Evolutionary conservation across 2,797 vertebrate species (phyloP).

Genomic region (Toxotes lorentzi): DNA sequence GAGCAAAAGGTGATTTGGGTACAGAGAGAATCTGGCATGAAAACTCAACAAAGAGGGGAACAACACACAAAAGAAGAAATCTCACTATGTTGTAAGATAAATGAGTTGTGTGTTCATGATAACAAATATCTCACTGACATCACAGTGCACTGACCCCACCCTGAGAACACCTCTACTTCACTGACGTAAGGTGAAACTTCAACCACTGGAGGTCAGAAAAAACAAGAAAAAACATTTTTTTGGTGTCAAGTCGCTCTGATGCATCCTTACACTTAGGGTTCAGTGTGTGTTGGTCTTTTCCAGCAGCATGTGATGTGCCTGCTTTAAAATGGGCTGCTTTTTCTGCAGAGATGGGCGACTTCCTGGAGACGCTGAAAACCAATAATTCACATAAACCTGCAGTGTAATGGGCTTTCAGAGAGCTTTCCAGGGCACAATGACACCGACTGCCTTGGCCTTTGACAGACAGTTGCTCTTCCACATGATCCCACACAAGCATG

Average conservation of each 20-base stretch:
- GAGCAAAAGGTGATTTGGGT: not conserved
- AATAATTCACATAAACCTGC: slow-evolving; percentile 64
- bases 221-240: no score
- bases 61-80: not conserved
- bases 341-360: slow-evolving; percentile 6
- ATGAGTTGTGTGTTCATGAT: not conserved
- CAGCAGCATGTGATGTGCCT: not conserved
- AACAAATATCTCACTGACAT: not conserved
- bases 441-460: slow-evolving; percentile 34
- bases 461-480: slow-evolving; percentile 40
- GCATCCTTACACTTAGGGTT: not conserved
- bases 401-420: slow-evolving; percentile 63
- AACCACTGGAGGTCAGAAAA: not conserved
- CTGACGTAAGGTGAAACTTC: not conserved
- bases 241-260: not conserved
- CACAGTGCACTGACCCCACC: not conserved
- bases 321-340: slow-evolving; percentile 38
- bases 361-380: slow-evolving; percentile 56
- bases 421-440: slow-evolving; percentile 57
- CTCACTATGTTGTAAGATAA: not conserved
- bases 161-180: not conserved
- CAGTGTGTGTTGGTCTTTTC: not conserved
- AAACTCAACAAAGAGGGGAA: not conserved
- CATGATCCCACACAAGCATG: slow-evolving; percentile 15
- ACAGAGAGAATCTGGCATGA: not conserved